phyloP scores from a whole-genome alignment of 2,888 invertebrate species.

The Seira sanloemensis region DNA sequence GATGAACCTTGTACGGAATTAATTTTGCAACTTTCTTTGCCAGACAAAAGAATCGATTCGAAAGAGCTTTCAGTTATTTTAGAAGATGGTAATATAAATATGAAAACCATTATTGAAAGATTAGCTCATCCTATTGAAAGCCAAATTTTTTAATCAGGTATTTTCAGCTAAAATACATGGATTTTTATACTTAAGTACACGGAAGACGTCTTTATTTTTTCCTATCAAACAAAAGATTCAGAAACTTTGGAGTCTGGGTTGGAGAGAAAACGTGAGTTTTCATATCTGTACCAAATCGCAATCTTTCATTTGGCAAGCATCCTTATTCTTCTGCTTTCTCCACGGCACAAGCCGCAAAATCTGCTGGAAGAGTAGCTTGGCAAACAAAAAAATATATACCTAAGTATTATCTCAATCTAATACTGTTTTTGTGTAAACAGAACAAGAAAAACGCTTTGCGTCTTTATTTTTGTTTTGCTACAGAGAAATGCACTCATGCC shows the following conservation, averaged over 20 bases:
- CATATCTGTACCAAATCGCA: no score
- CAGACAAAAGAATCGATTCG: no score
- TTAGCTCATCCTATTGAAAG: no score
- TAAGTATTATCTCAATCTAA: background rate
- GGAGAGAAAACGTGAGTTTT: background rate
- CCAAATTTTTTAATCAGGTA: no score
- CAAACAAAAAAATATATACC: background rate
- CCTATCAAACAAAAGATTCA: background rate
- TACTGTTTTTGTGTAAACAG: background rate
- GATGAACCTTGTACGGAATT: no score
- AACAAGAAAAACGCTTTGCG: no score
- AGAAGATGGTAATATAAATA: no score
- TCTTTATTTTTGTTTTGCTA: background rate
- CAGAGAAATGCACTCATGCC: background rate
- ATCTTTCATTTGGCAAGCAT: background rate
- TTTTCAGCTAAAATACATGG: no score
- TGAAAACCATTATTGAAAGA: no score
- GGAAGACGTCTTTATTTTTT: background rate
- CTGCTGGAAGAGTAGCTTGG: no score
- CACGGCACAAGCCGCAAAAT: background rate
- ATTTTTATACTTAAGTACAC: background rate
- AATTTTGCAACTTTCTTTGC: no score
- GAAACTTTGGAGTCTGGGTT: background rate
- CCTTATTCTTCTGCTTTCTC: background rate
- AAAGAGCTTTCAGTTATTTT: no score